Conservation (phyloP, 2,888 invertebrate genomes). For the Notodonta dromedarius region DNA sequence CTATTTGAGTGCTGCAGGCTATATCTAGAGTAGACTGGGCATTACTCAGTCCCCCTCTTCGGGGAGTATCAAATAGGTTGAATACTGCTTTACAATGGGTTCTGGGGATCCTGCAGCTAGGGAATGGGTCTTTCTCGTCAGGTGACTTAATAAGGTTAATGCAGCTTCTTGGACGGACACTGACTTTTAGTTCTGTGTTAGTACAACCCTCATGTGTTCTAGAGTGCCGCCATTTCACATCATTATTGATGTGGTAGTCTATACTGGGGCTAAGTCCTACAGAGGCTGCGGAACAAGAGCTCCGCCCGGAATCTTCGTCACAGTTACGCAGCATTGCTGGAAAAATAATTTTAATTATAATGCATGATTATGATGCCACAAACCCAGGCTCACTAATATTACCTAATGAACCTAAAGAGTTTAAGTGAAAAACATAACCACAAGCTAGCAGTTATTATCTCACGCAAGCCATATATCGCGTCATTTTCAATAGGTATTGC, state of each 20-base stretch:
- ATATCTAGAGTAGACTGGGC: constrained; percentile 78
- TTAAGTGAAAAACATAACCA: too few relatives aligned
- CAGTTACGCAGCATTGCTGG: constrained; percentile 69
- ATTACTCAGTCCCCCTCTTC: constrained; percentile 73
- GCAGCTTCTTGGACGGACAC: constrained; percentile 68
- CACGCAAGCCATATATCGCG: neutral
- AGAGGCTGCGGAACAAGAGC: constrained; percentile 78
- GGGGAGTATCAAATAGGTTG: constrained; percentile 64
- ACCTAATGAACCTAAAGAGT: too few relatives aligned
- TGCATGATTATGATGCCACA: neutral
- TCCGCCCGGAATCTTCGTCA: constrained; percentile 79
- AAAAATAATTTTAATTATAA: constrained; percentile 31
- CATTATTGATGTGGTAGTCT: constrained; percentile 51
- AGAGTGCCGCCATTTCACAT: constrained; percentile 43
- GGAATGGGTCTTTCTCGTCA: constrained; percentile 79
- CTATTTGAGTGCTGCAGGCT: constrained; percentile 75
- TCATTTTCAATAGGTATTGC: constrained; percentile 6
- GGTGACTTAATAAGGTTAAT: constrained; percentile 71
- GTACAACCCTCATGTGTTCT: constrained; percentile 72
- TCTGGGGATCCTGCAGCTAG: constrained; percentile 63
- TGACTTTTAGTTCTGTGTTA: constrained; percentile 81
- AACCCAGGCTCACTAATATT: too few relatives aligned
- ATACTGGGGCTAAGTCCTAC: constrained; percentile 66
- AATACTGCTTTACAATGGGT: constrained; percentile 65
- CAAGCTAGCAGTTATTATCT: neutral